phyloP scores from a whole-genome alignment of 2,113 vertebrate genomes.

The Platysternon megacephalum region DNA sequence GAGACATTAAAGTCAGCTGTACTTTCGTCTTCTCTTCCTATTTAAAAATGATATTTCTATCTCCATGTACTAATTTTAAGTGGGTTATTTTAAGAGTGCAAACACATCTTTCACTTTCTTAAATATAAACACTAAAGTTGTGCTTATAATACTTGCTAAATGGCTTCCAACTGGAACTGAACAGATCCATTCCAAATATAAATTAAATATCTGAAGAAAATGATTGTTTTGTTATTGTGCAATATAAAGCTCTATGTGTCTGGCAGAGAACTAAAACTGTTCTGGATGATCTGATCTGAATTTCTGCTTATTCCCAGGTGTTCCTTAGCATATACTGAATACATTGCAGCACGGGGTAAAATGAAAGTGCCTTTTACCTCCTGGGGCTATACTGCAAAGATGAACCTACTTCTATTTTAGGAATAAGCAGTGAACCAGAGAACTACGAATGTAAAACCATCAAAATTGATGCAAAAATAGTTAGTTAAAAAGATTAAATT shows the following conservation, averaged over 20 bases:
- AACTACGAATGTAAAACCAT: slow-evolving; percentile 23
- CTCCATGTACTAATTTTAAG: not conserved
- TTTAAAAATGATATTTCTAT: not conserved
- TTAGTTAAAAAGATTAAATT: not conserved
- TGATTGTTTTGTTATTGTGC: not conserved
- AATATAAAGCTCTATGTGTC: not conserved
- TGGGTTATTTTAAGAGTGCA: not conserved
- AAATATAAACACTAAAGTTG: not conserved
- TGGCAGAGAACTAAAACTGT: slow-evolving; percentile 23
- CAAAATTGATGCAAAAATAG: slow-evolving; percentile 3
- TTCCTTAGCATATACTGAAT: not conserved
- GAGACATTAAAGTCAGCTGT: not conserved
- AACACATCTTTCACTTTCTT: not conserved
- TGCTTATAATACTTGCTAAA: not conserved
- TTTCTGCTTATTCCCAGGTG: slow-evolving; percentile 24
- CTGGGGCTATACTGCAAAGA: slow-evolving; percentile 3
- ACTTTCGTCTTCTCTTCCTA: not conserved
- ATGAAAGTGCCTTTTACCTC: slow-evolving; percentile 50
- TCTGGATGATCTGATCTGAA: slow-evolving; percentile 34
- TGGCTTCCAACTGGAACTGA: not conserved
- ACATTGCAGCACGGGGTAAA: slow-evolving; percentile 26
- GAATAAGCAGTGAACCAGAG: slow-evolving; percentile 34
- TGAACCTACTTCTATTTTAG: slow-evolving; percentile 40
- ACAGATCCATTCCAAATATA: not conserved
- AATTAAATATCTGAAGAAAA: not conserved